Base-by-base conservation (phyloP, 2,113 vertebrate genomes). In the Psilopogon haemacephalus region DNA sequence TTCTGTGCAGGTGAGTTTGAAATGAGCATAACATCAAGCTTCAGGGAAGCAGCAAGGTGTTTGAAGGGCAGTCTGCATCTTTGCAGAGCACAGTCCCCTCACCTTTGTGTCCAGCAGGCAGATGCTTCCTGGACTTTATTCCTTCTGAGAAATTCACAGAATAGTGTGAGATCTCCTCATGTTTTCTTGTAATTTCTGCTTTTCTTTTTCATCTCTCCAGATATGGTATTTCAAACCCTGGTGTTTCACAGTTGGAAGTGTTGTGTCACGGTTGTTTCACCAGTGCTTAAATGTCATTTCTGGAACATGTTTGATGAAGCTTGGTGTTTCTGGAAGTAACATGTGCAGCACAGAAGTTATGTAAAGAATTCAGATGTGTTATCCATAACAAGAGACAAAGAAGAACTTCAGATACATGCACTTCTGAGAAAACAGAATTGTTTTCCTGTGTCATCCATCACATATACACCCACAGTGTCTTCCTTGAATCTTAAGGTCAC, bases 101-200 rank as follows among this genome's bases (percentile, higher is more conserved):
- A 52, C 9, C 4, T 68, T 19, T 0, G 0, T 0, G 2, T 27
- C 5, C 1, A 6, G 20, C 35, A 14, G 15, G 17, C 11, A 69
- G n/a, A n/a, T 2, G 8, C 14, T 58, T 60, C 24, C 9, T 15
- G 9, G 13, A 5, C 6, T 73, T 83, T 69, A 38, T 70, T 68
- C 7, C 30, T 55, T 86, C 28, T 26, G 12, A 17, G 30, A 12
- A 62, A 75, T 0, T 54, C 12, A 15, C 64, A 21, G 24, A 48
- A 85, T 58, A 38, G 11, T 58, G 10, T 4, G 23, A 56, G 4
- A 11, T 46, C 8, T 73, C 28, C 35, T 55, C 15, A 40, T 0
- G 1, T 77, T 40, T 74, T 73, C 28, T 44, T 44, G 35, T 32
- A 0, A 1, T 58, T 92, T 64, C 59, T 65, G 18, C 15, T 2